Base-by-base conservation (phyloP, 2,888 invertebrate species). In the Drosophila neonasuta region DNA sequence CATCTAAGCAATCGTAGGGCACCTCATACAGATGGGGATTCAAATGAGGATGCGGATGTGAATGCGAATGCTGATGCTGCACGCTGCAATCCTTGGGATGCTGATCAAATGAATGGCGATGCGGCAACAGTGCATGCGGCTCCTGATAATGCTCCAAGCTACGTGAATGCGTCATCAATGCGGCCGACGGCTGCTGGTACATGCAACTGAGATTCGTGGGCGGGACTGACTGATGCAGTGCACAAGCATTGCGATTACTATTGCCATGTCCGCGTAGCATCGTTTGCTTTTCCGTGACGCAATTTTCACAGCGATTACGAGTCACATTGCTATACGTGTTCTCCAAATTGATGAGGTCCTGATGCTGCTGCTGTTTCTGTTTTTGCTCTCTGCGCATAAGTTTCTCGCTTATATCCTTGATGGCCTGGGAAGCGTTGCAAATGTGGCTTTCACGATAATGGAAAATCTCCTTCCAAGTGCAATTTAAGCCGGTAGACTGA, bases 401-500 rank as follows among this genome's bases (percentile, higher is more conserved):
- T 56, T 87, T 86, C 54, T 91, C 90, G 58, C 89, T 79, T 56
- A 91, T 68, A 11, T 86, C 88, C 77, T 90, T 89, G 29, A 91
- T 86, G 24, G 88, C 78, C 60, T 90, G 89, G 4, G 88, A 75
- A 32, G 86, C 72, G 9, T 88, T 88, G 30, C 90, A 90, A 50
- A 88, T 79, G 62, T 88, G 81, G n/a, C 80, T 84, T 74, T 91
- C 91, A 8, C 91, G 86, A 78, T 88, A 90, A 32, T 88, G 87
- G 58, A 87, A 91, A 34, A 96, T 93, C 71, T 95, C 95, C 41
- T 93, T 90, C 95, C 96, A 96, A 56, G 92, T 91, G 75, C 91
- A 92, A 41, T 90, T 89, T 6, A 93, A 91, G 17, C 91, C 89
- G 60, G 92, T 90, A 55, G 94, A 93, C 17, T 94, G 92, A 41